Percentiles rank a stretch among this genome's conserved stretches.
These are phyloP conservation scores for Ophraella communa DNA, from an alignment of 2,888 invertebrate species.

Conservation along the genomic window DNA sequence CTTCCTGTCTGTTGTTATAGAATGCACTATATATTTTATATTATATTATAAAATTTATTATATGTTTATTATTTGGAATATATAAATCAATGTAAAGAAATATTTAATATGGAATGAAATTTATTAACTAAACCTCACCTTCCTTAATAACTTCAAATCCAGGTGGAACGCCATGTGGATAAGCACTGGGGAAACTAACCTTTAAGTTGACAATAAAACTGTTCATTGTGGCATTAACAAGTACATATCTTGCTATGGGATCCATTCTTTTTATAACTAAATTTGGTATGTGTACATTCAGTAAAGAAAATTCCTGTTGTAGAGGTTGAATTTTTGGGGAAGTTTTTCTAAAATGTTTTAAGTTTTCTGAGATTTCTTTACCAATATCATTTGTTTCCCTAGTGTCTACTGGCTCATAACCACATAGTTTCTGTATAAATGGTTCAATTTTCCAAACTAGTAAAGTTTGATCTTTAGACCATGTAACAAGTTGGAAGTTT, in stretches of 20 bases:
- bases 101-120: too few species aligned
- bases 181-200: slow-evolving; percentile 74
- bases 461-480: slow-evolving; percentile 93
- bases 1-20: too few species aligned
- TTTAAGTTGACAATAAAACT: slow-evolving; percentile 66
- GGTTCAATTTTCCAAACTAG: slow-evolving; percentile 91
- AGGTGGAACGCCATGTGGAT: slow-evolving; percentile 73
- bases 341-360: slow-evolving; percentile 40
- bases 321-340: slow-evolving; percentile 66
- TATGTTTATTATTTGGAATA: too few species aligned
- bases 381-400: slow-evolving; percentile 35
- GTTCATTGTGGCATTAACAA: slow-evolving; percentile 64
- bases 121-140: not conserved
- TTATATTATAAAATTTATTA: too few species aligned
- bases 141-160: slow-evolving; percentile 70
- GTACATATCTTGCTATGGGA: slow-evolving; percentile 64
- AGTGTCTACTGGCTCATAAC: slow-evolving; percentile 68
- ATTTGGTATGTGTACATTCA: slow-evolving; percentile 78
- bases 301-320: slow-evolving; percentile 77
- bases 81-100: too few species aligned
- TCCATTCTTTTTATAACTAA: slow-evolving; percentile 67
- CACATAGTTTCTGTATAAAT: slow-evolving; percentile 81
- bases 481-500: slow-evolving; percentile 88
- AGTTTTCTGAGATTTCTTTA: slow-evolving; percentile 29
- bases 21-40: too few species aligned